phyloP scores from a whole-genome alignment of 2,888 invertebrate genomes.

The Disparrhopalites patrizii region DNA sequence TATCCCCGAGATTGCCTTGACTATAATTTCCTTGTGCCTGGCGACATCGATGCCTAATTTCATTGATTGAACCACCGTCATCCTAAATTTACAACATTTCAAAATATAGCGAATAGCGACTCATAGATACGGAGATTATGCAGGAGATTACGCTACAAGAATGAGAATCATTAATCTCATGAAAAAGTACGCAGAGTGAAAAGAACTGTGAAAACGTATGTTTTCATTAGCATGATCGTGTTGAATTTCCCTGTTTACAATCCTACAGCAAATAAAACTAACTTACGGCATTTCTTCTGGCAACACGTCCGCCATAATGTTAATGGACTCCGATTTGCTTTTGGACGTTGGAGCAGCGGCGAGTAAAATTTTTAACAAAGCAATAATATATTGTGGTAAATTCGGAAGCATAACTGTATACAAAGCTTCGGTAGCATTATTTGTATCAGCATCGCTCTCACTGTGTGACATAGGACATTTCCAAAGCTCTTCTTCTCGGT shows the following conservation, averaged over 20 bases:
- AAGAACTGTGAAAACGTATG: too few species aligned
- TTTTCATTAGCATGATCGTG: too few species aligned
- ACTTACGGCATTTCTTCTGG: slow-evolving; percentile 94
- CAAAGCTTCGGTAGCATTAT: slow-evolving; percentile 77
- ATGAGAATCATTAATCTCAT: neutral
- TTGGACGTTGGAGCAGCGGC: slow-evolving; percentile 99
- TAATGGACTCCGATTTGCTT: slow-evolving; percentile 94
- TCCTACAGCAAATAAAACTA: neutral
- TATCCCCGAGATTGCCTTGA: slow-evolving; percentile 82
- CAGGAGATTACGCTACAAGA: too few species aligned
- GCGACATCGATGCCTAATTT: slow-evolving; percentile 96
- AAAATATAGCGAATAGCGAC: too few species aligned
- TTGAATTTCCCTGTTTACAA: too few species aligned
- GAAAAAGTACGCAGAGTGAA: neutral
- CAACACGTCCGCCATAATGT: slow-evolving; percentile 95
- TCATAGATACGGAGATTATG: too few species aligned
- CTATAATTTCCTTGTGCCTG: slow-evolving; percentile 97
- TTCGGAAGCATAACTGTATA: slow-evolving; percentile 94
- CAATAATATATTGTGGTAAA: slow-evolving; percentile 96
- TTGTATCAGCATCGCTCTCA: slow-evolving; percentile 66
- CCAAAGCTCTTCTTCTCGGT: slow-evolving; percentile 84
- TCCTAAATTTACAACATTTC: slow-evolving; percentile 55
- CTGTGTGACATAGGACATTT: slow-evolving; percentile 83
- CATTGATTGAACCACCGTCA: slow-evolving; percentile 89
- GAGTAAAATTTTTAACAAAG: slow-evolving; percentile 88